Evolutionary conservation across 2,888 invertebrate genomes (phyloP).

Genomic region (Aspidapion aeneum): DNA sequence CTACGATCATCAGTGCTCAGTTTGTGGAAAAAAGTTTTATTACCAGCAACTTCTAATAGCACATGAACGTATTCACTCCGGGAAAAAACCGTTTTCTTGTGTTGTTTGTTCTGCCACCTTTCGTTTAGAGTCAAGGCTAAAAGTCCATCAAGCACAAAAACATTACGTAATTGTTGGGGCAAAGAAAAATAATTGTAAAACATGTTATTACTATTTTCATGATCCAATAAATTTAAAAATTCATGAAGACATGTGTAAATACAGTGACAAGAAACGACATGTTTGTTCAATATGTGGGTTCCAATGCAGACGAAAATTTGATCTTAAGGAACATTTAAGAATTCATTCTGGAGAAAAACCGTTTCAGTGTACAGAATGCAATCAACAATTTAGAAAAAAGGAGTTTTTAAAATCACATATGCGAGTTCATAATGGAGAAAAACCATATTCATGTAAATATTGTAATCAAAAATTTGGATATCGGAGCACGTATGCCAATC

Average conservation of each 20-base stretch:
- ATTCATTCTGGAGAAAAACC: constrained; percentile 54
- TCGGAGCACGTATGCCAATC: constrained; percentile 38
- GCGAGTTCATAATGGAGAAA: constrained; percentile 41
- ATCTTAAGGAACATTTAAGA: constrained; percentile 35
- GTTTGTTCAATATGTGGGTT: too few relatives aligned
- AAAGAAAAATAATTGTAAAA: too few relatives aligned
- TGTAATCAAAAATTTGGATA: constrained; percentile 43
- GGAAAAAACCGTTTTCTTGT: too few relatives aligned
- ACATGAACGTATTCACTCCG: too few relatives aligned
- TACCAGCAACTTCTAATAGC: constrained; percentile 36
- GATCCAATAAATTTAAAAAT: too few relatives aligned
- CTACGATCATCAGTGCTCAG: constrained; percentile 34
- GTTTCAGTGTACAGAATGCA: constrained; percentile 35
- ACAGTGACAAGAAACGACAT: too few relatives aligned
- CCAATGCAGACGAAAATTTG: constrained; percentile 36
- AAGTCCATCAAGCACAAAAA: too few relatives aligned
- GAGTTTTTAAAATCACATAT: constrained; percentile 39
- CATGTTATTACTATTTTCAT: too few relatives aligned
- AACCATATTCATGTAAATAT: constrained; percentile 41
- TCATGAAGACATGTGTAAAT: too few relatives aligned
- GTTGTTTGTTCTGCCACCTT: too few relatives aligned
- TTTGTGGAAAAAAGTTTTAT: constrained; percentile 36
- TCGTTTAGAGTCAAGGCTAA: too few relatives aligned
- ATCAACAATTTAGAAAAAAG: constrained; percentile 52
- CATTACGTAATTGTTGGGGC: too few relatives aligned